Base-by-base conservation (phyloP, 2,797 vertebrate species). In the Pantherophis vulpinus region DNA sequence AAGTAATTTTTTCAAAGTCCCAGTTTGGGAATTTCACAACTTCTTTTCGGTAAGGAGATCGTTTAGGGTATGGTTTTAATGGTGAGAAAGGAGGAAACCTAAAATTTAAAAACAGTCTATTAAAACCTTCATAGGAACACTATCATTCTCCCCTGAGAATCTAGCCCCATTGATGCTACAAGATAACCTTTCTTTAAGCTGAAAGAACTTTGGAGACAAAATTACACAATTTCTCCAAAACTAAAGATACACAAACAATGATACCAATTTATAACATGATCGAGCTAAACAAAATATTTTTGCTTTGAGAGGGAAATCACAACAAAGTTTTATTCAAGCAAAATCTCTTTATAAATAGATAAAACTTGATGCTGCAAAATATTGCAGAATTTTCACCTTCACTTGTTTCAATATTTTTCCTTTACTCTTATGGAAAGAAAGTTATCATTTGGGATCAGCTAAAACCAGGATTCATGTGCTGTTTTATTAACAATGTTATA, bases 71-170 rank as follows among this genome's bases (percentile, higher is more conserved):
- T 55, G 98, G 98, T 93, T 99, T 99, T 93, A 99, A 95, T 0
- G 99, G 99, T 23, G 99, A 99, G 29, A 97, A 97, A 93, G 98
- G 98, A 96, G 99, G 99, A 97, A 98, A 99, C 94, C 98, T 98
- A 96, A 55, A 97, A 97, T 37, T 94, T 88, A 97, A 42, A 96
- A 95, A 87, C 23, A 61, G 16, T 7, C 20, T 14, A 29, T 94
- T 55, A 51, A 92, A 94, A 55, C 59, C 20, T 74, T 25, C 4
- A 54, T 42, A n/a, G 54, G 54, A 74, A 61, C 12, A 29, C 37
- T 83, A 47, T 11, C 74, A 83, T 83, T 83, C 20, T 47, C 20
- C 20, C 10, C 74, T 47, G 74, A 83, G 20, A 23, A 47, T 83
- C 74, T 83, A 83, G 9, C 20, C 37, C 20, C 37, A 25, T 47